Evolutionary conservation across 2,797 vertebrate genomes (phyloP).

Genomic region (Coregonus ussuriensis): DNA sequence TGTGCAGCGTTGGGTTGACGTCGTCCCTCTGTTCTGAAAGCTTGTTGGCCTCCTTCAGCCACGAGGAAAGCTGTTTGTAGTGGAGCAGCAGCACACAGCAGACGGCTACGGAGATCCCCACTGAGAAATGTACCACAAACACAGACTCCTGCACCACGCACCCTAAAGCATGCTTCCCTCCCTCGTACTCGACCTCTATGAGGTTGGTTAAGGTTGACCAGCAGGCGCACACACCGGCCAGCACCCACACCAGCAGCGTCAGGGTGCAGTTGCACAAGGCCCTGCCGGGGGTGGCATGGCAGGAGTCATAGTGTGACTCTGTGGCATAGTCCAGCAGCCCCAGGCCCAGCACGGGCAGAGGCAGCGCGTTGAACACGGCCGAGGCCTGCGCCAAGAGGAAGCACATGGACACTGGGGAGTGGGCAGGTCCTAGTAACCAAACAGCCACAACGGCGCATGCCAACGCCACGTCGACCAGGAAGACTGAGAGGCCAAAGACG

Average conservation of each 20-base stretch:
- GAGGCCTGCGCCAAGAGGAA: constrained; percentile 63
- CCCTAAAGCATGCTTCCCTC: not conserved
- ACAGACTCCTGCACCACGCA: constrained; percentile 60
- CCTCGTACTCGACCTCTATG: constrained; percentile 1
- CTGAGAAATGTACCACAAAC: constrained; percentile 31
- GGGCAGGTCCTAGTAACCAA: constrained; percentile 43
- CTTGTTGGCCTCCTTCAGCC: constrained; percentile 48
- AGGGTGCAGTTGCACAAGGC: constrained; percentile 30
- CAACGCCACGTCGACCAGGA: constrained; percentile 62
- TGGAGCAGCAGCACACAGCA: constrained; percentile 50
- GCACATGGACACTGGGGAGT: constrained; percentile 43
- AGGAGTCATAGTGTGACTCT: not conserved
- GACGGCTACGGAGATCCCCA: constrained; percentile 25
- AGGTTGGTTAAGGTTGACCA: constrained; percentile 6
- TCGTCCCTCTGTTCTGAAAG: constrained; percentile 30
- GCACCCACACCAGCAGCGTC: constrained; percentile 58
- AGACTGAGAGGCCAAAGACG: constrained; percentile 62
- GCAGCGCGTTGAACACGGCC: constrained; percentile 52
- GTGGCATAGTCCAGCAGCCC: constrained; percentile 61
- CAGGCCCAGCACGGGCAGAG: constrained; percentile 60
- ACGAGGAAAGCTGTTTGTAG: constrained; percentile 45
- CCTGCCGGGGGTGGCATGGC: constrained; percentile 16
- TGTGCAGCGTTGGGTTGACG: constrained; percentile 19
- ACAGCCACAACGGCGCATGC: constrained; percentile 2
- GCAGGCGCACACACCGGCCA: constrained; percentile 44